phyloP scores from a whole-genome alignment of 2,888 invertebrate genomes.

The Gryllus longicercus region DNA sequence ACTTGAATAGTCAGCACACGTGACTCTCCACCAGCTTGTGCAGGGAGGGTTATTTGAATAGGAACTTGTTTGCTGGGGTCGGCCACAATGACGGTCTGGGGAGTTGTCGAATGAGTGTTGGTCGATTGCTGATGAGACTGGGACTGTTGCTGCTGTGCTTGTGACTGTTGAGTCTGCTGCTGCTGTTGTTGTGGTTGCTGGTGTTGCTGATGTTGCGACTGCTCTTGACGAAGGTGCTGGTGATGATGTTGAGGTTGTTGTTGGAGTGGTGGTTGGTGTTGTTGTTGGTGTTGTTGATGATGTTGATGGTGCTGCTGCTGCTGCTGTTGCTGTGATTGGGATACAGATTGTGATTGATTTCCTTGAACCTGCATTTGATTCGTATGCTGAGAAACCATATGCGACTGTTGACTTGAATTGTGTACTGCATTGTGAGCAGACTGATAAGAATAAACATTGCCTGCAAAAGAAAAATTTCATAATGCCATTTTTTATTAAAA shows the following conservation, averaged over 20 bases:
- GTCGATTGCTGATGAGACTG: slow-evolving; percentile 40
- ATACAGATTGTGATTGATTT: slow-evolving; percentile 33
- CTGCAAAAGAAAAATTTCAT: not conserved
- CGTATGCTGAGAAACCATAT: not conserved
- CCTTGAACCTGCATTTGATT: slow-evolving; percentile 40
- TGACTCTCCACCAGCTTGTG: slow-evolving; percentile 68
- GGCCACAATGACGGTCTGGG: slow-evolving; percentile 30
- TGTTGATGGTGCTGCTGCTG: slow-evolving; percentile 37
- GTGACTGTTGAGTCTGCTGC: slow-evolving; percentile 41
- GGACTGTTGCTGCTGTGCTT: slow-evolving; percentile 49
- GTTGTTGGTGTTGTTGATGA: slow-evolving; percentile 30
- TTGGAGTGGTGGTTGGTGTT: slow-evolving; percentile 42
- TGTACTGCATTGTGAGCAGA: not conserved
- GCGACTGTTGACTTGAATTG: not conserved
- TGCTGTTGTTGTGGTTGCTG: slow-evolving; percentile 38
- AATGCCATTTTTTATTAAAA: not conserved
- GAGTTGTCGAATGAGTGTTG: not conserved
- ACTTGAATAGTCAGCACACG: slow-evolving; percentile 86
- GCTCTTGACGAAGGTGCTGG: slow-evolving; percentile 40
- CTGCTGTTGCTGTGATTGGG: slow-evolving; percentile 37
- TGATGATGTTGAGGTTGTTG: slow-evolving; percentile 26
- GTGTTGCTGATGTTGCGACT: slow-evolving; percentile 41
- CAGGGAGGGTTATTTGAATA: slow-evolving; percentile 73
- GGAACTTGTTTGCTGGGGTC: slow-evolving; percentile 45
- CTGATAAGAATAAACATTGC: not conserved